A percentile compares a stretch with the other conserved stretches of the same genome.
These are phyloP conservation scores for Cuculus canorus DNA, from an alignment of 2,797 vertebrate species.

Conservation along the genomic window DNA sequence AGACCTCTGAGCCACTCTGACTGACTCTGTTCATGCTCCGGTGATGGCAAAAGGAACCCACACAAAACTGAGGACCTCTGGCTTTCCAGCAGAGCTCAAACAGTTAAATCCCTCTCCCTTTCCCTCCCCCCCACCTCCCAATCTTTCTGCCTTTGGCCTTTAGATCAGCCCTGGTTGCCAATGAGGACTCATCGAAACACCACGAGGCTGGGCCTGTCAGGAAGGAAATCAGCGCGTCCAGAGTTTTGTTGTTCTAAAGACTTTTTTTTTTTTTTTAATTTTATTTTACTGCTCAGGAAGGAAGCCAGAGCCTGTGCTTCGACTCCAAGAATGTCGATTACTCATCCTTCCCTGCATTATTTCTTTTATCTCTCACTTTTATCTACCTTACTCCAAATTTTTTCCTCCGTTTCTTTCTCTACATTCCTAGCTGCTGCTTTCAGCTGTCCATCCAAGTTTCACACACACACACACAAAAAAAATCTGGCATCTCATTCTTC, in stretches of 20 bases:
- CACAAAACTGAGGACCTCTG: neutral
- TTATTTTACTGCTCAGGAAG: slow-evolving; percentile 87
- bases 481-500: neutral
- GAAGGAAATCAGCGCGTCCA: slow-evolving; percentile 86
- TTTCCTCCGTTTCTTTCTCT: neutral
- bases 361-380: slow-evolving; percentile 78
- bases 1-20: neutral
- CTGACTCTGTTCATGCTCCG: fast-evolving
- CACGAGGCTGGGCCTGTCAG: slow-evolving; percentile 84
- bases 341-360: slow-evolving; percentile 76
- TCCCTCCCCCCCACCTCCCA: slow-evolving; percentile 55
- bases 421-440: neutral
- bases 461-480: neutral
- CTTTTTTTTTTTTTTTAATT: slow-evolving; percentile 84
- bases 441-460: slow-evolving; percentile 12
- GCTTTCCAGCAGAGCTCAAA: slow-evolving; percentile 29
- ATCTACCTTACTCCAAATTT: slow-evolving; percentile 71
- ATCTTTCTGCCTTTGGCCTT: slow-evolving; percentile 74
- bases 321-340: slow-evolving; percentile 81
- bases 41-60: neutral
- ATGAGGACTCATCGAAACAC: slow-evolving; percentile 79
- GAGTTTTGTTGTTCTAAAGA: slow-evolving; percentile 86
- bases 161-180: slow-evolving; percentile 81
- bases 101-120: slow-evolving; percentile 77
- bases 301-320: slow-evolving; percentile 88